A percentile compares a stretch with the other conserved stretches of the same genome.
phyloP scores from a whole-genome alignment of 2,797 vertebrate genomes.

The Strix occidentalis region DNA sequence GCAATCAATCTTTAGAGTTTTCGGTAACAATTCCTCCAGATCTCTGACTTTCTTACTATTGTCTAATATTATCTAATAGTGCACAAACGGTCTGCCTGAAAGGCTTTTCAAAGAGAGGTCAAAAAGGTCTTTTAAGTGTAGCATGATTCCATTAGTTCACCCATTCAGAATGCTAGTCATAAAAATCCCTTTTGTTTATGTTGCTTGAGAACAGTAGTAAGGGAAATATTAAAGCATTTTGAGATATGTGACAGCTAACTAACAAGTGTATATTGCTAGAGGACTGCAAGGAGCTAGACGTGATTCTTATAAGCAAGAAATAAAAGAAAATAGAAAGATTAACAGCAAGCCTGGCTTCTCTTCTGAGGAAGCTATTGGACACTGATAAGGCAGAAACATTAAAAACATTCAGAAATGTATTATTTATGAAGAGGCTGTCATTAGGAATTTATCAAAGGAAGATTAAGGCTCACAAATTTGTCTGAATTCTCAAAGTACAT shows the following conservation, averaged over 20 bases:
- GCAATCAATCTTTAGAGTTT: not conserved
- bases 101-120: not conserved
- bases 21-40: not conserved
- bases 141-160: not conserved
- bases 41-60: not conserved
- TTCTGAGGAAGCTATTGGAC: not conserved
- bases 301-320: not conserved
- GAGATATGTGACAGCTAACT: not conserved
- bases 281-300: not conserved
- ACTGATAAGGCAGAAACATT: not conserved
- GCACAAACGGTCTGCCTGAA: not conserved
- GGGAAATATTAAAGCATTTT: constrained; percentile 6
- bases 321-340: not conserved
- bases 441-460: constrained; percentile 20
- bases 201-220: constrained; percentile 7
- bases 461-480: constrained; percentile 16
- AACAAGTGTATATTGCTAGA: not conserved
- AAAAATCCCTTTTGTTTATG: constrained; percentile 13
- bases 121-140: not conserved
- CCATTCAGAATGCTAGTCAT: not conserved
- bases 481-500: not conserved
- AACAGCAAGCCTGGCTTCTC: not conserved
- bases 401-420: constrained; percentile 36
- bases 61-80: not conserved
- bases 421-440: constrained; percentile 39